Conservation (phyloP, 2,797 vertebrate species). For the Pagetopsis macropterus region DNA sequence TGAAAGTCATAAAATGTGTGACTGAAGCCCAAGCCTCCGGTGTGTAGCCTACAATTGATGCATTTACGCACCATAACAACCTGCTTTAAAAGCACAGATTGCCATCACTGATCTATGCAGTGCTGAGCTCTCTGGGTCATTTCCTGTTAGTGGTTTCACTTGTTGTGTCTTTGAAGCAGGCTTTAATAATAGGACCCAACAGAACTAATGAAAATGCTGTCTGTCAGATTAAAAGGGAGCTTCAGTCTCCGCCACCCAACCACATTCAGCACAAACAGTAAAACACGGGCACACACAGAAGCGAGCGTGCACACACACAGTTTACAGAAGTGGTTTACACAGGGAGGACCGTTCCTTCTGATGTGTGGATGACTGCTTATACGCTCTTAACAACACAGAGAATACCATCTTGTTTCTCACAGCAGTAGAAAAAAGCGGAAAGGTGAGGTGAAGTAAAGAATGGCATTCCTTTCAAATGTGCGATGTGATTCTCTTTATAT, state of each 20-base stretch:
- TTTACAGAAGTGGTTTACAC: conserved; percentile 84
- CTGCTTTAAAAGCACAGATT: conserved; percentile 59
- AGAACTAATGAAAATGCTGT: conserved; percentile 86
- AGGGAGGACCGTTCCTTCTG: conserved; percentile 68
- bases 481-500: conserved; percentile 14
- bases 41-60: conserved; percentile 28
- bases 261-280: conserved; percentile 73
- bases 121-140: conserved; percentile 68
- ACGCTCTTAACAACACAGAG: conserved; percentile 67
- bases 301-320: conserved; percentile 54
- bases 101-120: conserved; percentile 63
- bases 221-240: conserved; percentile 86
- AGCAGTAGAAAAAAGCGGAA: conserved; percentile 19
- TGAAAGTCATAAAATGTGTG: no score
- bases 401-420: conserved; percentile 53
- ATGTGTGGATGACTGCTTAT: conserved; percentile 77
- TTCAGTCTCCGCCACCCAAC: conserved; percentile 78
- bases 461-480: conserved; percentile 12
- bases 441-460: conserved; percentile 37
- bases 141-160: conserved; percentile 85
- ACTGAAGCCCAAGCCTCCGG: no score
- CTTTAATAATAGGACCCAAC: conserved; percentile 86
- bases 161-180: conserved; percentile 82
- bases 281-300: conserved; percentile 56
- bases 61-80: conserved; percentile 37